A percentile compares a stretch with the other conserved stretches of the same genome.
phyloP scores from a whole-genome alignment of 1,140 invertebrate species.

The Meloidogyne chitwoodi region DNA sequence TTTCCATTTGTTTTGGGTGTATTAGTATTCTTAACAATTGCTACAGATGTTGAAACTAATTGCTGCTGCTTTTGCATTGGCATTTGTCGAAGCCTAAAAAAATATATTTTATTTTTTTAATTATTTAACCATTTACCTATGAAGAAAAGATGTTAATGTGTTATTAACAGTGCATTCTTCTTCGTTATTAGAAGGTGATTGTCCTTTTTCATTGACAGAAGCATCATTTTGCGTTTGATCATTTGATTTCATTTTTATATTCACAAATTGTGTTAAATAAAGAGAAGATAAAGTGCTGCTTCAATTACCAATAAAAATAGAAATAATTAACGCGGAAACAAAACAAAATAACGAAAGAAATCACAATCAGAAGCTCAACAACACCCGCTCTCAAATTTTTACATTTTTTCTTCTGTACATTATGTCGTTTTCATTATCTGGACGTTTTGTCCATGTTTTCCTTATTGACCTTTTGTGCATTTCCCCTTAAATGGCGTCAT shows the following conservation, averaged over 20 bases:
- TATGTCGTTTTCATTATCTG: neutral
- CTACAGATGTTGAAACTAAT: conserved; percentile 3
- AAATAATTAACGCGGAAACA: no score
- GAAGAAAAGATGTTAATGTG: neutral
- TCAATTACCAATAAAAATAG: no score
- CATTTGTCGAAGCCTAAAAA: conserved; percentile 13
- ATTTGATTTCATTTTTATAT: no score
- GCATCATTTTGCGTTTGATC: neutral
- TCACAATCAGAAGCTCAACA: no score
- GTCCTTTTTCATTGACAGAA: neutral
- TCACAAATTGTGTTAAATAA: no score
- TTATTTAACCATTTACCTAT: neutral
- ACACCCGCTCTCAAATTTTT: no score
- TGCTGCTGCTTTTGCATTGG: neutral
- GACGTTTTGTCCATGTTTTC: neutral
- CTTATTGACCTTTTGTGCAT: neutral
- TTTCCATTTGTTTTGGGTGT: neutral
- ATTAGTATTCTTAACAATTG: neutral
- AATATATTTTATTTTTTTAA: neutral
- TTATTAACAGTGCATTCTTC: neutral
- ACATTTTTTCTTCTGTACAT: neutral
- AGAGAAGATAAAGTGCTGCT: no score
- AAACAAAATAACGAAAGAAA: no score
- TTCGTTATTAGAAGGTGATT: neutral
- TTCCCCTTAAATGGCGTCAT: neutral